Evolutionary conservation across 2,797 vertebrate genomes (phyloP), one percentile per base, ranked within the genome.

Genomic region (Echiichthys vipera): DNA sequence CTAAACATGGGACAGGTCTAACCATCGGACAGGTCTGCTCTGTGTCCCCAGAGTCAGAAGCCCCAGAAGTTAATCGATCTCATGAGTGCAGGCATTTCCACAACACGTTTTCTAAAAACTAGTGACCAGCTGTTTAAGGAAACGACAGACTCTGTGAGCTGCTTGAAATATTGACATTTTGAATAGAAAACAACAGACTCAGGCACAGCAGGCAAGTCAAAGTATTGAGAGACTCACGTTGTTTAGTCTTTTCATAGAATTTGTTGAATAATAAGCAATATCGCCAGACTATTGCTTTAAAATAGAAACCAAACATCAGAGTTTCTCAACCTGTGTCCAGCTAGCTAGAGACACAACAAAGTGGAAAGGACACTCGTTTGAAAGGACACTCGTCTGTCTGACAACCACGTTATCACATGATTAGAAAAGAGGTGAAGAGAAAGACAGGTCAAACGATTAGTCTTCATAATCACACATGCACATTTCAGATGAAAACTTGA

Each of bases 371-470:
- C 29, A 56, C 43, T 61, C 18, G 30, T n/a, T 3, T 24, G 30
- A 29, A 55, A 59, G 74, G 51, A 75, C 57, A 53, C 58, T 71
- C 56, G 78, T 81, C 77, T 83, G 81, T 68, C 78, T 87, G 80
- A 67, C 37, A 78, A 71, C 5, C 77, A 73, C 58, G 59, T 59
- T 27, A 62, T 46, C 37, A 57, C 40, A 75, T 13, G 53, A 58
- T 4, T n/a, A 80, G 56, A 65, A 36, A 64, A 27, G 42, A 62
- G 2, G 63, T 45, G 57, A 53, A 67, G 53, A 80, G 72, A 85
- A 47, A 84, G 46, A 81, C 20, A 55, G 27, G 59, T 71, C 57
- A 79, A 64, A 55, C 5, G 7, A 51, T 54, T 55, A 64, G 53
- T 50, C 39, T 67, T 80, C 30, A 61, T 29, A 34, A 34, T 71